Percentiles rank a stretch among this genome's conserved stretches.
Conservation (phyloP, 1,140 invertebrate species). For the Diorhabda elongata region DNA sequence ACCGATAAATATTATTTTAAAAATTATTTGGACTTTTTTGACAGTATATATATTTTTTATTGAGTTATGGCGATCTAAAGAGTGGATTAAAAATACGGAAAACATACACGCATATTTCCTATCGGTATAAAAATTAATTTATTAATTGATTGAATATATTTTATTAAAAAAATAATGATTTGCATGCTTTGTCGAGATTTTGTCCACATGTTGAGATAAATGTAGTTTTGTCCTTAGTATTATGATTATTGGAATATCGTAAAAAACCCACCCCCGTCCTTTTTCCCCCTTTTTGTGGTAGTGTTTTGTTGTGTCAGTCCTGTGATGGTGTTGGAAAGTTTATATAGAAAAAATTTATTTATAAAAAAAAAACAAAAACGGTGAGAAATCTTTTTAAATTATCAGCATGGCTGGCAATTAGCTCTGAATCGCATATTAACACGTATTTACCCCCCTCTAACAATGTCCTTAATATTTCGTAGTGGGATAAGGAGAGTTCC, state of each 20-base stretch:
- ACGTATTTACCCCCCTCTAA: conserved; percentile 28
- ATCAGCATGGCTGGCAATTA: conserved; percentile 26
- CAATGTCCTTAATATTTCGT: conserved; percentile 45
- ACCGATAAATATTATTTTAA: no score
- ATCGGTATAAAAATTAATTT: no score
- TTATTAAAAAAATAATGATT: not conserved
- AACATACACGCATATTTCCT: no score
- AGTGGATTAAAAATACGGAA: no score
- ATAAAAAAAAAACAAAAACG: conserved; percentile 25
- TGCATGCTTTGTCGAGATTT: not conserved
- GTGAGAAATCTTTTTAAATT: conserved; percentile 33
- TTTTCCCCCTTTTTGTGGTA: conserved; percentile 17
- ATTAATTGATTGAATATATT: not conserved
- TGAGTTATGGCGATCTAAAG: no score
- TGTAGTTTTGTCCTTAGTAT: not conserved
- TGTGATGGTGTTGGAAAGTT: conserved; percentile 24
- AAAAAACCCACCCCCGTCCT: conserved; percentile 6
- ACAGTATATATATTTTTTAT: no score
- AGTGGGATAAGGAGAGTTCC: conserved; percentile 63
- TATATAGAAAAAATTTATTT: not conserved
- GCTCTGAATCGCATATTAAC: conserved; percentile 27
- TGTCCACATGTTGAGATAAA: not conserved
- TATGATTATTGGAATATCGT: conserved; percentile 30
- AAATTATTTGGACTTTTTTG: no score
- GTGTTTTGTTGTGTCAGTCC: conserved; percentile 1